Evolutionary conservation across 64 coral and sea anemone genomes (phyloP).

Genomic region (Stichodactyla mertensii): DNA sequence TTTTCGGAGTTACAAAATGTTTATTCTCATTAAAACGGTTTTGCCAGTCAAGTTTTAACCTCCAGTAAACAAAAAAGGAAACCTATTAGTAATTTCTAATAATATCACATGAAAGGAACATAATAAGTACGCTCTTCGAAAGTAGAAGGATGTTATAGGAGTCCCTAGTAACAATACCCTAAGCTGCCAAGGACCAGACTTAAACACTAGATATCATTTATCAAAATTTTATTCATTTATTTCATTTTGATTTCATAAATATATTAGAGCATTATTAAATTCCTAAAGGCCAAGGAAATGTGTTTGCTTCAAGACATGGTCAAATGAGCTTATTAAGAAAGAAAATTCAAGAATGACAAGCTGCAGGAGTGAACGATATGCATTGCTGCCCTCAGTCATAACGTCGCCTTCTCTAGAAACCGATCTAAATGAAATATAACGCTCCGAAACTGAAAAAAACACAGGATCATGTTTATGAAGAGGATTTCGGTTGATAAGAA

Average conservation of each 20-base stretch:
- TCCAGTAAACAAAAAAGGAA: not conserved
- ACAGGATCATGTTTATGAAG: not conserved
- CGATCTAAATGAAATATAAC: not conserved
- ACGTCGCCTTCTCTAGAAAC: not conserved
- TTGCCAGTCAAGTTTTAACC: not conserved
- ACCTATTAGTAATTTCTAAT: not conserved
- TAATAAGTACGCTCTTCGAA: not conserved
- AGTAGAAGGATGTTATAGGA: not conserved
- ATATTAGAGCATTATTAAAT: not conserved
- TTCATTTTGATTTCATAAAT: not conserved
- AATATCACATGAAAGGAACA: not conserved
- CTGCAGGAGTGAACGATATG: conserved; percentile 4
- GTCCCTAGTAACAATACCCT: not conserved
- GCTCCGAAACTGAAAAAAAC: not conserved
- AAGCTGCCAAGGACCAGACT: not conserved
- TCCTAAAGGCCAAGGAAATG: not conserved
- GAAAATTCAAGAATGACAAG: not conserved
- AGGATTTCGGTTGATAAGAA: not conserved
- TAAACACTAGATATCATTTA: not conserved
- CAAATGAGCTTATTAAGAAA: conserved; percentile 7
- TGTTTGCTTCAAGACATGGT: conserved; percentile 7
- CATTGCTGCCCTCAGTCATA: not conserved
- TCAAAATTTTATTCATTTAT: not conserved
- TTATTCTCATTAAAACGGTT: not conserved
- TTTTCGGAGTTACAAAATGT: not conserved